Conservation (phyloP, 2,888 invertebrate genomes). For the Acleris sparsana region DNA sequence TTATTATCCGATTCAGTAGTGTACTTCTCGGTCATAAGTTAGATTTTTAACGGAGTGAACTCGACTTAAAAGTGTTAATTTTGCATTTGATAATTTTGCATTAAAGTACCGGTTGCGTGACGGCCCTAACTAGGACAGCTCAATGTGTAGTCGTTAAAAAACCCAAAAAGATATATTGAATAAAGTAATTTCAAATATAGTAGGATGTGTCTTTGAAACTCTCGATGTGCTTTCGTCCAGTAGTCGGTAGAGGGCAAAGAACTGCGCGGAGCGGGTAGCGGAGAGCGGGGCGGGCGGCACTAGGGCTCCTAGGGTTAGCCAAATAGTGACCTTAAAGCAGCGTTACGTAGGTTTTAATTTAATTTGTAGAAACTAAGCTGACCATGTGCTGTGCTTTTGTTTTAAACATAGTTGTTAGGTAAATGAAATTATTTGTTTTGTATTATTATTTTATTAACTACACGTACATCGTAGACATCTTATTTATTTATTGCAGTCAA, state of each 20-base stretch:
- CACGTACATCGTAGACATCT: constrained; percentile 61
- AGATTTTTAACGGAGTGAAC: constrained; percentile 59
- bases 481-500: constrained; percentile 80
- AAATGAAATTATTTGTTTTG: constrained; percentile 77
- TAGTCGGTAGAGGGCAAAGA: constrained; percentile 66
- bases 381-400: constrained; percentile 84
- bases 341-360: constrained; percentile 74
- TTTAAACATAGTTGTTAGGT: constrained; percentile 79
- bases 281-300: constrained; percentile 49
- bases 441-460: constrained; percentile 64
- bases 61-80: constrained; percentile 59
- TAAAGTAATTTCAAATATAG: constrained; percentile 72
- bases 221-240: constrained; percentile 81
- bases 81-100: constrained; percentile 65
- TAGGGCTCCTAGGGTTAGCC: constrained; percentile 77
- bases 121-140: constrained; percentile 78
- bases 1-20: constrained; percentile 65
- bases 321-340: constrained; percentile 67
- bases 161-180: constrained; percentile 54
- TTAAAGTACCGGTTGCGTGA: constrained; percentile 46
- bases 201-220: constrained; percentile 80
- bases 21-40: constrained; percentile 60
- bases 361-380: constrained; percentile 79
- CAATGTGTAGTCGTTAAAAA: constrained; percentile 70
- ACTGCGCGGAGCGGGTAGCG: background rate